Evolutionary conservation across 2,888 invertebrate species (phyloP), one percentile per base, ranked within the genome.

Genomic region (Nipponacmea schrenckii): DNA sequence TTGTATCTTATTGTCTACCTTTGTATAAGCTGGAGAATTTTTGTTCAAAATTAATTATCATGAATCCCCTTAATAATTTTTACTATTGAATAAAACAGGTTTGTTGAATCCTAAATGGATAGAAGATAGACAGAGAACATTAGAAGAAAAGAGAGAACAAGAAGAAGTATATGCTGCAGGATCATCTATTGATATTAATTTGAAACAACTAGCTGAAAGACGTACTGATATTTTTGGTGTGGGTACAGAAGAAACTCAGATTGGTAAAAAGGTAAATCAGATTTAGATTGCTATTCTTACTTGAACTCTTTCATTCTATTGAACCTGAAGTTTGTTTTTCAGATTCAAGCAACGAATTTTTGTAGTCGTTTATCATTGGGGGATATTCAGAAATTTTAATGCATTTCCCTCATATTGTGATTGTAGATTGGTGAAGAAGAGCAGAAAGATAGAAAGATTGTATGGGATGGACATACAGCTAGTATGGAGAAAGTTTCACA

Each of bases 201-300:
- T 99, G 86, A 97, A 97, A 88, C 94, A 96, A 87, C 91, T 99
- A 84, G 99, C 99, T 0, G 98, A 99, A 89, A 93, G 99, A 80
- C 96, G 99, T 94, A 98, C 99, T 0, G 99, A 99, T 92, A 99
- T 99, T 90, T 99, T 99, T 91, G 99, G 99, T 90, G 95, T 96
- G 76, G 98, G 98, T 72, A 96, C 86, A 14, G 98, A 98, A 89
- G 99, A 99, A 91, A 98, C 98, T 0, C 96, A 96, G 31, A 99
- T 99, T 88, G 99, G 99, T 91, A 97, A 97, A 91, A 99, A 98
- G 91, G 94, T 97, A 64, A 80, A 85, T 68, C 15, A 15, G 17
- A 15, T 39, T 31, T 31, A 5, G 45, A 24, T 15, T 27, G 17
- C n/a, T 5, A 14, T 65, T 26, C 8, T 31, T 4, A 31, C 2